Base-by-base conservation (phyloP, 1,140 invertebrate species). In the Drosophila guanche region DNA sequence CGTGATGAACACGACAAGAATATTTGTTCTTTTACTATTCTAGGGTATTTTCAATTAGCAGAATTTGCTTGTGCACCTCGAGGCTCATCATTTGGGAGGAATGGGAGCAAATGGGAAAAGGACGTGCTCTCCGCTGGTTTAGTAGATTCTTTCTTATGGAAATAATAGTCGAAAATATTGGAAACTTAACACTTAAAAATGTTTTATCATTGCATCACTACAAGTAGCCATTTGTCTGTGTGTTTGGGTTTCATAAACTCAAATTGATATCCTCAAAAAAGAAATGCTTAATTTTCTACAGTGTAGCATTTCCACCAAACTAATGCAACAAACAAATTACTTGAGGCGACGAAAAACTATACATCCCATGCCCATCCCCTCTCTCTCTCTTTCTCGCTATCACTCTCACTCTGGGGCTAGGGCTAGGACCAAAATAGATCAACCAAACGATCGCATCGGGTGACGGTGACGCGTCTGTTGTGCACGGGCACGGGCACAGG, bases 311-410 rank as follows among this genome's bases (percentile, higher is more conserved):
- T 75, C 56, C 52, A 77, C 55, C 60, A 76, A 72, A 76, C 74
- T 72, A 88, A 78, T 80, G 78, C 83, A 67, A 67, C 83, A 88
- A 83, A 88, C 83, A 88, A 88, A 88, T 88, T 88, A 88, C 83
- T 69, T 41, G 70, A 88, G 78, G 83, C 83, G 83, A 83, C 75
- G 79, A 88, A 81, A 77, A 76, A 76, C 72, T 76, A 76, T 63
- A 68, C 60, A 75, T 65, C 55, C 62, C 56, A 53, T 25, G n/a
- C 22, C 23, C 40, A 42, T 33, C 29, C 8, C 29, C 29, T 33
- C 29, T 20, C 16, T 20, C 10, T 25, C 25, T 25, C 25, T 27
- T 6, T n/a, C 27, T 37, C 56, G 23, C 27, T 27, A 10, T 20
- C 33, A 42, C 56, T 41, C 47, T 62, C 60, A 73, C 50, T 40